These are phyloP conservation scores for Stomatorhinus ivindoensis DNA, from an alignment of 2,113 vertebrate genomes.

Conservation along the genomic window DNA sequence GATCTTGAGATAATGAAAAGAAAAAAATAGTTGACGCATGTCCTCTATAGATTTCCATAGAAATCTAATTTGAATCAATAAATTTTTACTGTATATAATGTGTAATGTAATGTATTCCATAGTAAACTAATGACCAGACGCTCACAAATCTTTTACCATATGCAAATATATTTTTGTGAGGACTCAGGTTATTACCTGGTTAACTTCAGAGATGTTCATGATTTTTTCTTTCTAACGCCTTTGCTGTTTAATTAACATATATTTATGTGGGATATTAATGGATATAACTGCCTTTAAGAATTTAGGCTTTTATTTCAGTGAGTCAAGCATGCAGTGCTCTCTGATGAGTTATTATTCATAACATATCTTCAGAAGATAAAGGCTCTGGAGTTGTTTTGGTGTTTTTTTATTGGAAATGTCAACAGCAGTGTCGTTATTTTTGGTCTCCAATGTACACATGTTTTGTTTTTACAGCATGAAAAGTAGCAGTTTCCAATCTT, in stretches of 20 bases:
- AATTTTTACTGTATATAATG: not conserved
- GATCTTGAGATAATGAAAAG: no score
- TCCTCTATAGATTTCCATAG: no score
- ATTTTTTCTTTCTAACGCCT: not conserved
- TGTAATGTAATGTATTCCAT: not conserved
- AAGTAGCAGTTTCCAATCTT: not conserved
- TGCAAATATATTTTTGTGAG: not conserved
- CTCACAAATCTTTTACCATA: not conserved
- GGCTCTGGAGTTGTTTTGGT: not conserved
- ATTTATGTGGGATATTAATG: not conserved
- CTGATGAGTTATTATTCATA: not conserved
- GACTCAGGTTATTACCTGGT: not conserved
- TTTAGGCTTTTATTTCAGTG: not conserved
- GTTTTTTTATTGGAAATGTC: not conserved
- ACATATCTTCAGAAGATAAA: not conserved
- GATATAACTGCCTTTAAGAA: not conserved
- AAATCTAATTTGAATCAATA: not conserved
- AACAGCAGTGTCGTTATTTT: not conserved
- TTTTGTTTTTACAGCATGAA: constrained; percentile 27
- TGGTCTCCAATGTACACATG: not conserved
- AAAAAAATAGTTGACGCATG: no score
- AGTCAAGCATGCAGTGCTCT: not conserved
- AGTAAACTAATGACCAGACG: not conserved
- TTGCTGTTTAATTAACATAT: not conserved
- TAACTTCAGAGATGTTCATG: not conserved